Evolutionary conservation across 1,140 invertebrate genomes (phyloP), one percentile per base, ranked within the genome.

Genomic region (Pseudomyrmex dendroicus): DNA sequence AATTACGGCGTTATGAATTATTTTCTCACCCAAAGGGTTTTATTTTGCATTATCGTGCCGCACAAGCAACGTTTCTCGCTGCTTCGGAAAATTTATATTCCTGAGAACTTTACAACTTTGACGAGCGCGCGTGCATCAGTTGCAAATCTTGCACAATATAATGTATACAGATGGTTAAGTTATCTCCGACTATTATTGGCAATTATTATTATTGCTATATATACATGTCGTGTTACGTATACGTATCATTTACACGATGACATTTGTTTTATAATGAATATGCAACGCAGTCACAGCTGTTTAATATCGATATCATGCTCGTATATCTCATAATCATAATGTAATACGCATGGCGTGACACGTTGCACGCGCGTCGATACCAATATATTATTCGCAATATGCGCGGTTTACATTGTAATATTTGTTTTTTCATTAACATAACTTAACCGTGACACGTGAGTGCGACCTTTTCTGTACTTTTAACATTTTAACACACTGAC

Each of bases 301-400:
- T 70, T 72, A 20, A 78, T 70, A 63, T 78, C 54, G 54, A 59
- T 80, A 80, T 17, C 76, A 35, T 59, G n/a, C 54, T 46, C n/a
- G 12, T 35, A 35, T 80, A 35, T 50, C 66, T 80, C 46, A 35
- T 76, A 76, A 66, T 78, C 44, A 78, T 78, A 78, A 74, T 59
- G 76, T 70, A 80, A 80, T 80, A 72, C 20, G 52, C 59, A 35
- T 80, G 66, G 17, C 15, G 10, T 20, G 76, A 80, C 54, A 70
- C 64, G 54, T 59, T 59, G 44, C 20, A 59, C 12, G 59, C 8
- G 56, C 44, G 22, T 72, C 66, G 54, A 80, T 80, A 48, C 20
- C 44, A 15, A 70, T 56, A 80, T 57, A 46, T 46, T 59, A 70
- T 70, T 80, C 20, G 20, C 15, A 78, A 22, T 35, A 35, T 44